Evolutionary conservation across 2,113 vertebrate species (phyloP).

Genomic region (Ardeotis arabs): DNA sequence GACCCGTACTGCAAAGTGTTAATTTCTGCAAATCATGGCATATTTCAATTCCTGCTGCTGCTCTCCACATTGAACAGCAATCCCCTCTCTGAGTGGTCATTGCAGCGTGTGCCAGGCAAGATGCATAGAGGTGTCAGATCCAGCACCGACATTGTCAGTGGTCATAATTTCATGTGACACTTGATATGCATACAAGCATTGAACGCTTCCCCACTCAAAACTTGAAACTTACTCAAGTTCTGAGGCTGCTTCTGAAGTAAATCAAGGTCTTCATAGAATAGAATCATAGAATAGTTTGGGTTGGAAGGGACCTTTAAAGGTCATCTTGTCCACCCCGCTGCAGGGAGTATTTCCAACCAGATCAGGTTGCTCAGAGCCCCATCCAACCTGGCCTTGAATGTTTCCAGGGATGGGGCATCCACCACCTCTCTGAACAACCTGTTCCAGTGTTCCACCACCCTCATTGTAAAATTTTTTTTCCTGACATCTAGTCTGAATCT

Average conservation of each 20-base stretch:
- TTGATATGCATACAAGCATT: accelerated
- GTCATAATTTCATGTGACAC: neutral
- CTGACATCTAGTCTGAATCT: no score
- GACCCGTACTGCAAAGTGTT: neutral
- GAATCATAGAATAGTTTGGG: no score
- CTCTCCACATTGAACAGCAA: neutral
- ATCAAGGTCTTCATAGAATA: neutral
- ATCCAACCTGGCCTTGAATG: no score
- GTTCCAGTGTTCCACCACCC: no score
- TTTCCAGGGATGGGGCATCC: no score
- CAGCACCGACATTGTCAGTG: neutral
- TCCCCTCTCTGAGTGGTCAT: neutral
- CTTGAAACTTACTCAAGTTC: neutral
- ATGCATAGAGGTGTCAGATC: neutral
- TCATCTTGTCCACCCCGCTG: no score
- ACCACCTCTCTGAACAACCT: no score
- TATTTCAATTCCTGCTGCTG: neutral
- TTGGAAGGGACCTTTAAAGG: no score
- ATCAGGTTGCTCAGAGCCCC: no score
- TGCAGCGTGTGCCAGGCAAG: neutral
- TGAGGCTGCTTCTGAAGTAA: neutral
- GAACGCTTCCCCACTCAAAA: neutral
- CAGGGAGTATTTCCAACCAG: no score
- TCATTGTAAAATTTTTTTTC: no score
- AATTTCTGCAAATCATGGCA: neutral